Conservation (phyloP, 2,888 invertebrate species). For the Sesamia inferens region DNA sequence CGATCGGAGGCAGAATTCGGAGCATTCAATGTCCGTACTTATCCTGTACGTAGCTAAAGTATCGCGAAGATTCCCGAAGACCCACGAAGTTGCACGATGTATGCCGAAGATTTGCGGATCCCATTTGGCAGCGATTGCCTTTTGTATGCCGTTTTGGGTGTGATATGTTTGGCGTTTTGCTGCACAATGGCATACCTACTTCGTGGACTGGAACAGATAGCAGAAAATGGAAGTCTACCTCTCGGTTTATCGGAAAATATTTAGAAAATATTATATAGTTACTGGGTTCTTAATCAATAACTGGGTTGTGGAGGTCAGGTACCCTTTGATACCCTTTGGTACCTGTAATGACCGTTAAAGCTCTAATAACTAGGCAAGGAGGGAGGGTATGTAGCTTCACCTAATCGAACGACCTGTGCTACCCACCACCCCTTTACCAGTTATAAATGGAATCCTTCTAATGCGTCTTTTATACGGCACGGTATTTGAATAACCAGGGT, state of each 20-base stretch:
- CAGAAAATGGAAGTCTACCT: not conserved
- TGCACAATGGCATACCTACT: too few species aligned
- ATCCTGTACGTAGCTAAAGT: constrained; percentile 44
- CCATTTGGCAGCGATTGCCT: constrained; percentile 35
- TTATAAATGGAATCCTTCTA: constrained; percentile 2
- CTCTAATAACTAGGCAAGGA: too few species aligned
- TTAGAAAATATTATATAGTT: too few species aligned
- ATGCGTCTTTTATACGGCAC: not conserved
- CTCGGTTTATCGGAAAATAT: not conserved
- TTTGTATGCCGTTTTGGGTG: constrained; percentile 29
- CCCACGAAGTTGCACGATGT: constrained; percentile 31
- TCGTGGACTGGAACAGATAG: too few species aligned
- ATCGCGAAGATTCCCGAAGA: constrained; percentile 42
- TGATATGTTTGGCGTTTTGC: constrained; percentile 27
- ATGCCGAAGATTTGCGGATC: constrained; percentile 39
- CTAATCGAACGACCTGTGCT: too few species aligned
- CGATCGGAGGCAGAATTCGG: constrained; percentile 47
- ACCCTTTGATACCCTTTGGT: too few species aligned
- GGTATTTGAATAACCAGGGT: constrained; percentile 1
- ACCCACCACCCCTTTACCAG: not conserved
- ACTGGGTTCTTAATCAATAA: too few species aligned
- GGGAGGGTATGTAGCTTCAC: too few species aligned
- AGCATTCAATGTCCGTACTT: constrained; percentile 56
- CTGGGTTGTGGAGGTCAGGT: too few species aligned
- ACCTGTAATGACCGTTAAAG: too few species aligned